Percentiles rank a stretch among this genome's conserved stretches.
Conservation (phyloP, 1,140 invertebrate genomes). For the Melitaea cinxia region DNA sequence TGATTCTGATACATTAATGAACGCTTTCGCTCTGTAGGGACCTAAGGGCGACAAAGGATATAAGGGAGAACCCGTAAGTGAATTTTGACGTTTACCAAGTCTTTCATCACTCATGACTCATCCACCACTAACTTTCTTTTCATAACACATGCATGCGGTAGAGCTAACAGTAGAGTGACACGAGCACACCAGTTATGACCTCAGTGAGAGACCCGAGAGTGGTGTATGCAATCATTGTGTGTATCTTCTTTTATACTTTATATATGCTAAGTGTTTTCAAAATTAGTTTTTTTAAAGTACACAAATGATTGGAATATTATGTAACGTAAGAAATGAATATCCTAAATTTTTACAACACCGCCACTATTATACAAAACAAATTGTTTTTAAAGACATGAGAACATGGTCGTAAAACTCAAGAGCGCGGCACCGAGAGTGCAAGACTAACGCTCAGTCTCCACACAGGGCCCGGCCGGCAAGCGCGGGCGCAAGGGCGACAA, state of each 20-base stretch:
- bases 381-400: no score
- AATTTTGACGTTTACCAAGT: conserved; percentile 11
- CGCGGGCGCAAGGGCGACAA: conserved; percentile 94
- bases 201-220: not conserved
- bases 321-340: not conserved
- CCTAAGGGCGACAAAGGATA: conserved; percentile 93
- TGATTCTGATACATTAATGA: conserved; percentile 35
- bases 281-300: not conserved
- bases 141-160: conserved; percentile 37
- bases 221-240: not conserved
- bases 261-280: no score
- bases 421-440: not conserved
- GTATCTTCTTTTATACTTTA: not conserved
- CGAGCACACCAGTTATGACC: conserved; percentile 13
- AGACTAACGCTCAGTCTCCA: not conserved
- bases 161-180: conserved; percentile 37
- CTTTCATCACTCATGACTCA: not conserved
- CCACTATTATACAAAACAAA: no score
- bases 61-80: conserved; percentile 93
- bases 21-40: conserved; percentile 83
- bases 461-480: conserved; percentile 92
- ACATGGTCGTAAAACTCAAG: not conserved
- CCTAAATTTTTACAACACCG: not conserved
- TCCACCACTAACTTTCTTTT: conserved; percentile 37
- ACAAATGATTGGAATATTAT: not conserved